Percentiles rank a stretch among this genome's conserved stretches.
These are phyloP conservation scores for Echeneis naucrates DNA, from an alignment of 2,797 vertebrate species.

Conservation along the genomic window DNA sequence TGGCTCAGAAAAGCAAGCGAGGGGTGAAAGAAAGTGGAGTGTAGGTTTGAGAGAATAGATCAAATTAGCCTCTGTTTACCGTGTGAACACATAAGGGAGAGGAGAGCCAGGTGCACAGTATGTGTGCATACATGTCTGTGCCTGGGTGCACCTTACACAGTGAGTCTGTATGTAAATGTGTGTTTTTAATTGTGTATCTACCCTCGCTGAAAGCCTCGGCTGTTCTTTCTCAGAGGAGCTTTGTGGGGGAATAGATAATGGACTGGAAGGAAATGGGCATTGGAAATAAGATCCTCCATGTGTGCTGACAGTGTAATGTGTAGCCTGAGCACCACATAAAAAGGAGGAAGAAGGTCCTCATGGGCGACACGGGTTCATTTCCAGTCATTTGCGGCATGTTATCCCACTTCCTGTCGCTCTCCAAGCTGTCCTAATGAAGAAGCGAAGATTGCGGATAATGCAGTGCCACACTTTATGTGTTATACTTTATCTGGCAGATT, in stretches of 20 bases:
- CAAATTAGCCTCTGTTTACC: slow-evolving; percentile 32
- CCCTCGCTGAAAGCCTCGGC: slow-evolving; percentile 20
- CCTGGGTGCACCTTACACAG: slow-evolving; percentile 12
- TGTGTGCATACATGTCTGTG: slow-evolving; percentile 5
- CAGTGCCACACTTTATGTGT: slow-evolving; percentile 18
- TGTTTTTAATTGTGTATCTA: slow-evolving; percentile 54
- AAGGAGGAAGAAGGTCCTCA: too few relatives aligned
- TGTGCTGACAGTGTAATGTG: too few relatives aligned
- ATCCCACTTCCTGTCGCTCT: too few relatives aligned
- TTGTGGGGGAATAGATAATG: slow-evolving; percentile 42
- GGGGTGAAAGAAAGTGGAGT: slow-evolving; percentile 58
- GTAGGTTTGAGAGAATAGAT: slow-evolving; percentile 32
- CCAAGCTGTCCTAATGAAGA: too few relatives aligned
- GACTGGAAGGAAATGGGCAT: slow-evolving; percentile 43
- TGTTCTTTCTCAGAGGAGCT: slow-evolving; percentile 50
- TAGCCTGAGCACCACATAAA: too few relatives aligned
- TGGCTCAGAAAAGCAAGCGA: slow-evolving; percentile 54
- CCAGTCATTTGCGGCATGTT: too few relatives aligned
- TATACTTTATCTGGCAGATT: slow-evolving; percentile 18
- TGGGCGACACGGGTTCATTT: too few relatives aligned
- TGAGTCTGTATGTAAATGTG: slow-evolving; percentile 31
- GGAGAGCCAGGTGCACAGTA: neutral
- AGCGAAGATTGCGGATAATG: slow-evolving; percentile 23
- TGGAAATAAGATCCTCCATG: slow-evolving; percentile 41
- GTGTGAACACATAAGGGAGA: slow-evolving; percentile 15